Evolutionary conservation across 2,888 invertebrate genomes (phyloP).

Genomic region (Sipunculus nudus): DNA sequence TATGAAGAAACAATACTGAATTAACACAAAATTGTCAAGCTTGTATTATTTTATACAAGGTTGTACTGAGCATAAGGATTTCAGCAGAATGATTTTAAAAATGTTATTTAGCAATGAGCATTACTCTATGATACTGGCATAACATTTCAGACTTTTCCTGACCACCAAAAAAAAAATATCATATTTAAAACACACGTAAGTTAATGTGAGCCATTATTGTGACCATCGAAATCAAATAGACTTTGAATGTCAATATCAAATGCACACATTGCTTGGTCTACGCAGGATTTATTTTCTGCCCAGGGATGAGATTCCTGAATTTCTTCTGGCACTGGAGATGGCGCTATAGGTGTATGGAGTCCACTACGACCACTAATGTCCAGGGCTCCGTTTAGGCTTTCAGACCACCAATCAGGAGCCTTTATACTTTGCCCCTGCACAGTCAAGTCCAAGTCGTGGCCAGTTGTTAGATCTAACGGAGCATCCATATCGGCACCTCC

Average conservation of each 20-base stretch:
- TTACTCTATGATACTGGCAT: too few species aligned
- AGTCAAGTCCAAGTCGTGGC: conserved; percentile 59
- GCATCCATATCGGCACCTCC: conserved; percentile 36
- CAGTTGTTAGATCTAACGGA: conserved; percentile 45
- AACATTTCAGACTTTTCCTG: too few species aligned
- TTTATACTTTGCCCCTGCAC: conserved; percentile 62
- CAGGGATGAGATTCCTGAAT: conserved; percentile 51
- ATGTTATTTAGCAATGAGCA: too few species aligned
- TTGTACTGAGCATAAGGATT: too few species aligned
- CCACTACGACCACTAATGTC: conserved; percentile 10
- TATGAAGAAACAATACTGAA: too few species aligned
- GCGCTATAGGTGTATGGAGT: conserved; percentile 33
- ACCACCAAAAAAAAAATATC: too few species aligned
- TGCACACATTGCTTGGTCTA: conserved; percentile 52
- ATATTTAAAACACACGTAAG: too few species aligned
- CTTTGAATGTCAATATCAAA: conserved; percentile 56
- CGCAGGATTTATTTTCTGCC: conserved; percentile 46
- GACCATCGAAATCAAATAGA: conserved; percentile 57
- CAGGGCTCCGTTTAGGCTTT: conserved; percentile 34
- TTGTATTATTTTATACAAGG: too few species aligned
- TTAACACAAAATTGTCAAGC: too few species aligned
- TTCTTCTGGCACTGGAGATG: conserved; percentile 49
- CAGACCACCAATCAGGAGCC: conserved; percentile 65
- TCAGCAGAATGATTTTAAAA: too few species aligned
- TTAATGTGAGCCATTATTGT: too few species aligned